phyloP scores from a whole-genome alignment of 2,113 vertebrate genomes.

The Myxocyprinus asiaticus region DNA sequence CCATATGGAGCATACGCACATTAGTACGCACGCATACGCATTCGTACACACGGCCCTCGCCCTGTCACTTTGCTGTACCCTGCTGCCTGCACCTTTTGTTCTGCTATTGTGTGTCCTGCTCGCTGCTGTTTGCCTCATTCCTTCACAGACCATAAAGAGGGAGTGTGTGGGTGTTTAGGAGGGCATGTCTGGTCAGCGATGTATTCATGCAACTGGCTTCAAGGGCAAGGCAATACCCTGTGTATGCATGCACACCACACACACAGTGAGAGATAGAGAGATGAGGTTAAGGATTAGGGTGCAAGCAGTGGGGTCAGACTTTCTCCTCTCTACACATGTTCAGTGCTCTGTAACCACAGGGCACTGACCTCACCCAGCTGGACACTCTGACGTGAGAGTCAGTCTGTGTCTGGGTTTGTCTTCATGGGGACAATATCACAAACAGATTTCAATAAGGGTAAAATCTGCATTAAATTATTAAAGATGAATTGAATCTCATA shows the following conservation, averaged over 20 bases:
- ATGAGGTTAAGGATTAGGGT: conserved; percentile 30
- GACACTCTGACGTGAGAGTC: conserved; percentile 43
- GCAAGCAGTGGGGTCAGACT: conserved; percentile 26
- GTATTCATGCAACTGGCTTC: conserved; percentile 48
- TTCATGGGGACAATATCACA: not conserved
- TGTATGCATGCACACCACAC: conserved; percentile 1
- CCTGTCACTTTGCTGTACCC: conserved; percentile 50
- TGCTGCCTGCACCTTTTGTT: conserved; percentile 66
- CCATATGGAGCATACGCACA: conserved; percentile 71
- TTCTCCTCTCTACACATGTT: conserved; percentile 43
- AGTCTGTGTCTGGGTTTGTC: conserved; percentile 16
- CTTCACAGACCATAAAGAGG: conserved; percentile 57
- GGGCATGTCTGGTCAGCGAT: conserved; percentile 20
- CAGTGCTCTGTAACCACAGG: conserved; percentile 18
- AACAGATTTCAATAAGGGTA: too few relatives aligned
- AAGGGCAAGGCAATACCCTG: conserved; percentile 9
- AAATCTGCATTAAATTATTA: too few relatives aligned
- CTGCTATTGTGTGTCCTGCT: conserved; percentile 46
- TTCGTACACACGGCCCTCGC: conserved; percentile 46
- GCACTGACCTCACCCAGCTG: conserved; percentile 55
- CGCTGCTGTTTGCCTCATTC: conserved; percentile 60
- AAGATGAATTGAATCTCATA: too few relatives aligned
- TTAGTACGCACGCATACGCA: conserved; percentile 36
- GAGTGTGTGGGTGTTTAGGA: conserved; percentile 29
- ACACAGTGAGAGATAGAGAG: conserved; percentile 18